Evolutionary conservation across 2,113 vertebrate species (phyloP).

Genomic region (Gadus chalcogrammus): DNA sequence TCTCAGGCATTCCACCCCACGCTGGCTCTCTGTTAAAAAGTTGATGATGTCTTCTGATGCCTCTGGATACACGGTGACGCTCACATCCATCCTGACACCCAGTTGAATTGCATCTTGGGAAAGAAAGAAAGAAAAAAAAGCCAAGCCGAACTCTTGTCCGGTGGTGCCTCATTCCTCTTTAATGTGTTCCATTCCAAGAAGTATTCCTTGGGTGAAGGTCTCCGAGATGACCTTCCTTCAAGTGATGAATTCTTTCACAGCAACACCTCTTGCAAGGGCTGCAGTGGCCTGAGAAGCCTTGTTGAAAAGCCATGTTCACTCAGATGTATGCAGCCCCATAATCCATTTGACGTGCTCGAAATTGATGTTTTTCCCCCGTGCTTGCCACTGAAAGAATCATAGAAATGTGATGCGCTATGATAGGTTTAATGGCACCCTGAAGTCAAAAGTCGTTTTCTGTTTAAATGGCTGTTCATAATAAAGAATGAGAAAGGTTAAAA

Average conservation of each 20-base stretch:
- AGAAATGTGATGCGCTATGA: too few species aligned
- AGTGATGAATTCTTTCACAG: constrained; percentile 39
- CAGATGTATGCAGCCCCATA: too few species aligned
- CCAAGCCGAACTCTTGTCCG: constrained; percentile 11
- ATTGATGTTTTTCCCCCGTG: too few species aligned
- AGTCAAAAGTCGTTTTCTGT: too few species aligned
- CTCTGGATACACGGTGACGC: neutral
- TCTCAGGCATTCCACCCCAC: too few species aligned
- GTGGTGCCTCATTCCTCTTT: constrained; percentile 49
- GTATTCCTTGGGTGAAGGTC: constrained; percentile 32
- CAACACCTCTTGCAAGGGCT: constrained; percentile 14
- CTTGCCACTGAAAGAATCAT: too few species aligned
- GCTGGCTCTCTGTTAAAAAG: too few species aligned
- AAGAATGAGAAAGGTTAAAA: too few species aligned
- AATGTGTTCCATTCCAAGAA: constrained; percentile 46
- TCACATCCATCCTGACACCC: neutral
- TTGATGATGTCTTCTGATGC: too few species aligned
- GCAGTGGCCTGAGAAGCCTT: neutral
- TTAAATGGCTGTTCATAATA: too few species aligned
- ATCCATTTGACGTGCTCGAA: too few species aligned
- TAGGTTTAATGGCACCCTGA: too few species aligned
- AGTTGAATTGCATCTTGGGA: neutral
- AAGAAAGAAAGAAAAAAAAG: constrained; percentile 27
- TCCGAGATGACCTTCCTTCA: constrained; percentile 37
- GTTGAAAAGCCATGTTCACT: neutral